Evolutionary conservation across 1,140 invertebrate genomes (phyloP), one percentile per base, ranked within the genome.

Genomic region (Scaptomyza montana): DNA sequence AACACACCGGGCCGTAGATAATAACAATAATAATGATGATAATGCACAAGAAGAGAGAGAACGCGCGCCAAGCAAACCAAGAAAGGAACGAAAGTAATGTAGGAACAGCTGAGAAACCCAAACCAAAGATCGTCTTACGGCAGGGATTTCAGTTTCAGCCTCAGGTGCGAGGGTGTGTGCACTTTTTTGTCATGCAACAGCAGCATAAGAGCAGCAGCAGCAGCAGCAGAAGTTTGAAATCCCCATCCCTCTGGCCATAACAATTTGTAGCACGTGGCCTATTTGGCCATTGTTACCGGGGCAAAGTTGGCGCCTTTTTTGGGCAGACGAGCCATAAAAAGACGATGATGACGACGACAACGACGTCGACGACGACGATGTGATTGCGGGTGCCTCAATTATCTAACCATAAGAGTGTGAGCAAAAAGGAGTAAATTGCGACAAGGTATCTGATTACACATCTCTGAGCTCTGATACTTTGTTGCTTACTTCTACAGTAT

Each of bases 1-100:
- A 79, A 78, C 80, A 89, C 84, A 89, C 84, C 84, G 85, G 84
- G 84, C 84, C 84, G 84, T 87, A 70, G 84, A 89, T 84, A 89
- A 89, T 89, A 89, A 87, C 69, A 84, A 84, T 79, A 72, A 86
- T 77, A 65, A 86, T 71, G 68, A 70, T 74, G 68, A 70, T 74
- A 70, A 72, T 69, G 41, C 66, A 77, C 57, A 67, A 71, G 46
- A 69, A 43, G 28, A 71, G 33, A 73, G 46, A 41, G 74, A 87
- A 72, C 59, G 70, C 82, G 82, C 82, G 82, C 82, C 82, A 81
- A 78, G 36, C 71, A 57, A 64, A 25, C 45, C 33, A 36, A 36
- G 67, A 59, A 59, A 41, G 67, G 13, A 41, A 41, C 13, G 54
- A 8, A 36, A 59, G 64, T 19, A 50, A 45, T n/a, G 51, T 3